These are phyloP conservation scores for Danio choprae DNA, from an alignment of 2,797 vertebrate species.

Conservation along the genomic window DNA sequence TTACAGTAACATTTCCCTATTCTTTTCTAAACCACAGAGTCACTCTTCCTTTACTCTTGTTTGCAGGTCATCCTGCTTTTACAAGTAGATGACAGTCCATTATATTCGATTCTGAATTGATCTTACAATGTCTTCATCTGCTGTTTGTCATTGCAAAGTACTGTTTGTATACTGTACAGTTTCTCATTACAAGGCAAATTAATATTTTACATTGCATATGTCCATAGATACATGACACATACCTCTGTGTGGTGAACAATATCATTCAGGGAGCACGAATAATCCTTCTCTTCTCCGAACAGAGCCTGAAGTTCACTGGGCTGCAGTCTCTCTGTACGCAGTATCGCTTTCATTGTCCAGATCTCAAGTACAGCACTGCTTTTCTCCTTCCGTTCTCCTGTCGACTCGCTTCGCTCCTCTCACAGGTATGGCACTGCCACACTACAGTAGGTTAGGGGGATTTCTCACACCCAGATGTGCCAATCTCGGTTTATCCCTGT, in stretches of 20 bases:
- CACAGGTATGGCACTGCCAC: neutral
- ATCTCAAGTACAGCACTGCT: neutral
- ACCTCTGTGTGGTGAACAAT: conserved; percentile 38
- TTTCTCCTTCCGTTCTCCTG: neutral
- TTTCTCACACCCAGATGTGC: conserved; percentile 14
- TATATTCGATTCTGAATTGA: too few relatives aligned
- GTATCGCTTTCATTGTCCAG: conserved; percentile 47
- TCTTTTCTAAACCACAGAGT: too few relatives aligned
- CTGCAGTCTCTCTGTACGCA: conserved; percentile 58
- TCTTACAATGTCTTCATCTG: too few relatives aligned
- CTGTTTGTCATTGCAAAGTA: neutral
- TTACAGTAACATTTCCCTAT: too few relatives aligned
- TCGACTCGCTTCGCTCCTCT: neutral
- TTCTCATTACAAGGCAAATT: neutral
- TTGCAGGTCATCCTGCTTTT: too few relatives aligned
- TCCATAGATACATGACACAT: neutral
- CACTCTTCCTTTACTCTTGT: too few relatives aligned
- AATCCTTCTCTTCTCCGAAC: conserved; percentile 56
- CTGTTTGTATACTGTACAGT: neutral
- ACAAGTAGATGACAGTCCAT: too few relatives aligned
- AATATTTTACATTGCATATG: neutral
- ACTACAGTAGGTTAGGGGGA: neutral
- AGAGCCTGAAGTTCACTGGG: conserved; percentile 63
- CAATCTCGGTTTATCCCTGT: conserved; percentile 34
- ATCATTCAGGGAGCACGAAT: conserved; percentile 31